These are phyloP conservation scores for Coracopsis vasa DNA, from an alignment of 2,113 vertebrate species.

Conservation along the genomic window DNA sequence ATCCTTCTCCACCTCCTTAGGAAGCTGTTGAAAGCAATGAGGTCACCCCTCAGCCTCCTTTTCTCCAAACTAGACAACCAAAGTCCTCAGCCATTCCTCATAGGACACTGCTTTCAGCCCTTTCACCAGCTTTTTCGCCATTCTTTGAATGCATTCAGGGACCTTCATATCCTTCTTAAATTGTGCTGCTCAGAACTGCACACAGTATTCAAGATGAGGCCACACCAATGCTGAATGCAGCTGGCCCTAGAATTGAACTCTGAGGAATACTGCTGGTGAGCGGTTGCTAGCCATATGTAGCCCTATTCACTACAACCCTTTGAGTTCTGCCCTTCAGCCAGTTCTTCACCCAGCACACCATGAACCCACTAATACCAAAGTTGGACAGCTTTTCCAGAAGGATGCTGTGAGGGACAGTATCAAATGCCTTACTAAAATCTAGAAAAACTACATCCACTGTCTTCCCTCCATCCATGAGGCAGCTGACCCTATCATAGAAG, in stretches of 20 bases:
- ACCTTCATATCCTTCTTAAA: background rate
- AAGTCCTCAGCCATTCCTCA: background rate
- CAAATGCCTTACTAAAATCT: background rate
- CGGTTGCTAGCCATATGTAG: background rate
- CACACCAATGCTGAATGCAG: rapidly evolving
- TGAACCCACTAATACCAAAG: background rate
- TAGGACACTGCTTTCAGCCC: background rate
- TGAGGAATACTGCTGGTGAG: background rate
- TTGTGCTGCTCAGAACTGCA: background rate
- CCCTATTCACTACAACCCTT: background rate
- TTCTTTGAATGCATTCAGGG: background rate
- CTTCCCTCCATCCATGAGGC: rapidly evolving
- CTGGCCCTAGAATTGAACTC: background rate
- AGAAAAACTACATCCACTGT: background rate
- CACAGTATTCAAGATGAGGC: background rate
- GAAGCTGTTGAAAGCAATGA: background rate
- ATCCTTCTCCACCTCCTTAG: background rate
- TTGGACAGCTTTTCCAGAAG: background rate
- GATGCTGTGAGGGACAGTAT: background rate
- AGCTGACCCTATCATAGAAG: background rate
- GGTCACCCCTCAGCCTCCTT: background rate
- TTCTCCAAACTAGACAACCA: background rate
- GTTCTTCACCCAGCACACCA: rapidly evolving
- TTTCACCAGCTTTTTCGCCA: background rate
- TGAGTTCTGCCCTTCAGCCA: background rate